Evolutionary conservation across 2,888 invertebrate species (phyloP), one percentile per base, ranked within the genome.

Genomic region (Sylvicola cinctus): DNA sequence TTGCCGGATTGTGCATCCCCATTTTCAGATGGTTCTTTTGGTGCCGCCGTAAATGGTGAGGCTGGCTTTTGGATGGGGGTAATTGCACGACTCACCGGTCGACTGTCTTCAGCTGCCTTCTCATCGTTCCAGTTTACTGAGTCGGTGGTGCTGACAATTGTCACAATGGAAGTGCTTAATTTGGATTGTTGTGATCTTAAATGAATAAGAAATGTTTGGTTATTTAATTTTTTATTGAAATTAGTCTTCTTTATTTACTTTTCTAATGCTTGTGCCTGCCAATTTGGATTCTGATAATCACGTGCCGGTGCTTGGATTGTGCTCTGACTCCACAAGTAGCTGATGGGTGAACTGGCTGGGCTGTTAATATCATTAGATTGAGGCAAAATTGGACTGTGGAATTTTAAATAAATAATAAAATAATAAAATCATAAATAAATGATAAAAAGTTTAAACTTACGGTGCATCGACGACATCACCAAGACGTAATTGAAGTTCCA

Each of bases 251-350:
- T n/a, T n/a, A n/a, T n/a, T n/a, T 25, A 25, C 25, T 25, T 25
- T 8, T 25, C 11, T 7, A 25, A 8, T 8, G n/a, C 28, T 28
- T n/a, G 14, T n/a, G 6, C 7, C 32, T 41, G 43, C 44, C 48
- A 43, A 35, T 43, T 43, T 32, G 47, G 46, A 43, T 51, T 50
- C 31, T 48, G 49, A 39, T 42, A 55, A 32, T 54, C 49, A 33
- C 58, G 50, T 2, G 49, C 46, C 25, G 53, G 54, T 34, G 49
- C 51, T 38, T 57, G 58, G 32, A 61, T 61, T 25, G 61, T 60
- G 40, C 59, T 59, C 43, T 61, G 61, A 38, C 55, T 57, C 60
- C 60, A 60, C 16, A 61, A 44, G 42, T 61, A 61, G 41, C 53
- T 59, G 14, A 61, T 61, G 11, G 61, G 61, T 10, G 61, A 61